phyloP scores from a whole-genome alignment of 2,888 invertebrate genomes.

The Brachylomia viminalis region DNA sequence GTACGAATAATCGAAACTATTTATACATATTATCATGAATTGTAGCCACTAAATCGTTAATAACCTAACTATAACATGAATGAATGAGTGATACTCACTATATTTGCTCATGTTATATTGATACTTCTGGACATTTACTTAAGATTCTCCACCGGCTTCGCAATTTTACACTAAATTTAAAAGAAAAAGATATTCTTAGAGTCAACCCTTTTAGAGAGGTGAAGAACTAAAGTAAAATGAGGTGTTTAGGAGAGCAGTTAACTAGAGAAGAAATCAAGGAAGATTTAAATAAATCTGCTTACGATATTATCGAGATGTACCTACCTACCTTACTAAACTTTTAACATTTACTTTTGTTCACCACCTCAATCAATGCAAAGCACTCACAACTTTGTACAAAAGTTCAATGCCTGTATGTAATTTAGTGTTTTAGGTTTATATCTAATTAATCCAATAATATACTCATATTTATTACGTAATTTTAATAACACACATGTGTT shows the following conservation, averaged over 20 bases:
- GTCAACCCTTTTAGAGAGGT: conserved; percentile 62
- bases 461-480: conserved; percentile 52
- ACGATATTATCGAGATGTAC: conserved; percentile 7
- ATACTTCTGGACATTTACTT: conserved; percentile 68
- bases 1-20: conserved; percentile 19
- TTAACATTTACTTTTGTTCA: conserved; percentile 62
- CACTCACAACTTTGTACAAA: conserved; percentile 87
- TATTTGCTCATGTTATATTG: conserved; percentile 72
- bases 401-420: conserved; percentile 85
- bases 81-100: conserved; percentile 80
- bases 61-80: conserved; percentile 55
- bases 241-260: conserved; percentile 3
- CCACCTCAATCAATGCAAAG: conserved; percentile 66
- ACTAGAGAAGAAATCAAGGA: conserved; percentile 9
- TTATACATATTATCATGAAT: conserved; percentile 8
- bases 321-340: conserved; percentile 22
- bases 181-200: conserved; percentile 76
- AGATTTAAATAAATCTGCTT: conserved; percentile 17
- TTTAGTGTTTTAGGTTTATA: background rate
- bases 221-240: conserved; percentile 63
- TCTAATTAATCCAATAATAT: background rate
- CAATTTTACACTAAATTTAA: conserved; percentile 81
- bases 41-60: conserved; percentile 9
- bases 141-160: conserved; percentile 77
- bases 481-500: conserved; percentile 19